Conservation (phyloP, 2,888 invertebrate species). For the Lypha dubia region DNA sequence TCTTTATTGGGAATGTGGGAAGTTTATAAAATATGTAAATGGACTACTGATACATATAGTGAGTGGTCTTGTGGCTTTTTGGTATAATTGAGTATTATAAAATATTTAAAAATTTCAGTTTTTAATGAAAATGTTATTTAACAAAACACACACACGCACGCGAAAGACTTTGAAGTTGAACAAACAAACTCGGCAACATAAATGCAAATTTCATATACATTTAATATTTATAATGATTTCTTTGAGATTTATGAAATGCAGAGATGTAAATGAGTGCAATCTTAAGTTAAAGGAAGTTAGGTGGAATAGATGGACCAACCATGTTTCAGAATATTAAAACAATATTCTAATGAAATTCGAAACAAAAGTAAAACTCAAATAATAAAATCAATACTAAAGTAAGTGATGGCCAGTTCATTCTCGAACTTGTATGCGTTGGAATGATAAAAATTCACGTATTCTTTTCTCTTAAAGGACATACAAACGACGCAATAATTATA, state of each 20-base stretch:
- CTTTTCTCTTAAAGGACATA: no score
- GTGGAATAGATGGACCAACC: background rate
- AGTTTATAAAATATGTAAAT: slow-evolving; percentile 6
- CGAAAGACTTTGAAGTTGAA: slow-evolving; percentile 17
- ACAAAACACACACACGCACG: background rate
- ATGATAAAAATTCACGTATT: no score
- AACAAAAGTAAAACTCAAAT: no score
- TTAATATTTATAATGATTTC: slow-evolving; percentile 26
- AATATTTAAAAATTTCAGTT: slow-evolving; percentile 58
- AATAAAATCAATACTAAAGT: no score
- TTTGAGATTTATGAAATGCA: background rate
- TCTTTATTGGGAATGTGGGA: slow-evolving; percentile 47
- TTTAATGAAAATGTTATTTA: background rate
- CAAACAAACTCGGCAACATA: slow-evolving; percentile 14
- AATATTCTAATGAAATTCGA: no score
- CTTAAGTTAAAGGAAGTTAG: background rate
- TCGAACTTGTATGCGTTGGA: no score
- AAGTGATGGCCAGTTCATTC: no score
- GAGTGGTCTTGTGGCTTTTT: background rate
- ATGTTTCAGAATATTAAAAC: no score
- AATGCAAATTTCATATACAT: slow-evolving; percentile 31
- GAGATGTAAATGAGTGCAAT: background rate
- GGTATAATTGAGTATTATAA: slow-evolving; percentile 39
- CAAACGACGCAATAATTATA: no score
- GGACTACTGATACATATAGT: slow-evolving; percentile 18